Evolutionary conservation across 2,113 vertebrate species (phyloP), one percentile per base, ranked within the genome.

Genomic region (Dasypus novemcinctus): DNA sequence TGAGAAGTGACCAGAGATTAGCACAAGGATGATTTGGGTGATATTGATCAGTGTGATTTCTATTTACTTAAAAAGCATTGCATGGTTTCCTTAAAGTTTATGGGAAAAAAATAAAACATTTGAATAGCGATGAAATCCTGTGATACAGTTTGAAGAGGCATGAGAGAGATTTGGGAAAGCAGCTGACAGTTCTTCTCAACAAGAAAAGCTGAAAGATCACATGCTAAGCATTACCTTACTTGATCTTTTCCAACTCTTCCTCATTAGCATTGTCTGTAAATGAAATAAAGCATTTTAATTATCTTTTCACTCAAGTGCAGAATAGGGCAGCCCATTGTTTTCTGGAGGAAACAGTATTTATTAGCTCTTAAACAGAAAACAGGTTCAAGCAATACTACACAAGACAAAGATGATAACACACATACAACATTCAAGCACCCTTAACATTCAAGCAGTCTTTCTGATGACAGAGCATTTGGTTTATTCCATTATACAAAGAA

Each of bases 191-290:
- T 96, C 57, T 96, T 96, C 87, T 93, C 57, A 27, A 92, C 20
- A 93, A 97, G 96, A 91, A 96, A 96, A 79, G 69, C 74, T 95
- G 94, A 94, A 98, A 98, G 96, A 97, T 91, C 95, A 98, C 99
- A 99, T 99, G 99, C 98, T 98, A 98, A 98, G 98, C 98, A 98
- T 99, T 99, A 99, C 99, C 99, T 99, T 99, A 99, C 99, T 99
- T 98, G 99, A 99, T 99, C 99, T 99, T 99, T 99, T 99, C 99
- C 99, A 99, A 99, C 99, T 99, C 99, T 99, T 99, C 99, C 99
- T 99, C 99, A 99, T 99, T 99, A 99, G 99, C 99, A 99, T 99
- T 98, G 99, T 99, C 99, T 99, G 99, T 98, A 99, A 99, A 99
- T 98, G 98, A 99, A 99, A 99, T 99, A 99, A 98, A 99, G 99